Percentiles rank a stretch among this genome's conserved stretches.
These are phyloP conservation scores for Coremacera marginata DNA, from an alignment of 2,888 invertebrate genomes.

Conservation along the genomic window DNA sequence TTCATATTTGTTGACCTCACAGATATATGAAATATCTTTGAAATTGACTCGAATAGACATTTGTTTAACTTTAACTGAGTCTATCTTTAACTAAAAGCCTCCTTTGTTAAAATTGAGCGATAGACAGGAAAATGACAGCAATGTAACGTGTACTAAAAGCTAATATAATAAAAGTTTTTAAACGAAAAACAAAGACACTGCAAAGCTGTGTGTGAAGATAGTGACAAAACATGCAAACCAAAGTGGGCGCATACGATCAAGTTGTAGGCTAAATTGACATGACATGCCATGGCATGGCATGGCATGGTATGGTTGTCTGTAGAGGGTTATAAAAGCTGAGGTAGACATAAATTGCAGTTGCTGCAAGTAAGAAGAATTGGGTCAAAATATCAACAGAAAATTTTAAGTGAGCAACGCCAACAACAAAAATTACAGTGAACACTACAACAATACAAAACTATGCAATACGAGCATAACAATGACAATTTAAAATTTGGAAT, in stretches of 20 bases:
- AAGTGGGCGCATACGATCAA: not conserved
- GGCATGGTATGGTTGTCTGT: not conserved
- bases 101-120: not conserved
- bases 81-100: too few species aligned
- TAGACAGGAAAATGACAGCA: not conserved
- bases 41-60: too few species aligned
- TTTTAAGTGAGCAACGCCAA: constrained; percentile 4
- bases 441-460: not conserved
- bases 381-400: constrained; percentile 16
- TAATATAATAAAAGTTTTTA: constrained; percentile 18
- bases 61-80: too few species aligned
- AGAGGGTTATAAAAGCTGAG: not conserved
- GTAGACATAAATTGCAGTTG: constrained; percentile 26
- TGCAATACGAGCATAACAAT: not conserved
- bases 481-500: constrained; percentile 10
- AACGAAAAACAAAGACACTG: constrained; percentile 7
- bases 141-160: constrained; percentile 21
- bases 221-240: not conserved
- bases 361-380: constrained; percentile 12
- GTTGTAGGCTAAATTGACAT: not conserved
- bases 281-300: not conserved
- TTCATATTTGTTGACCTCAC: too few species aligned
- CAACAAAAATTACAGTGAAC: not conserved
- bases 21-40: too few species aligned
- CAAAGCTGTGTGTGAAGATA: constrained; percentile 13